These are phyloP conservation scores for Sericinus montela DNA, from an alignment of 2,888 invertebrate genomes.

Conservation along the genomic window DNA sequence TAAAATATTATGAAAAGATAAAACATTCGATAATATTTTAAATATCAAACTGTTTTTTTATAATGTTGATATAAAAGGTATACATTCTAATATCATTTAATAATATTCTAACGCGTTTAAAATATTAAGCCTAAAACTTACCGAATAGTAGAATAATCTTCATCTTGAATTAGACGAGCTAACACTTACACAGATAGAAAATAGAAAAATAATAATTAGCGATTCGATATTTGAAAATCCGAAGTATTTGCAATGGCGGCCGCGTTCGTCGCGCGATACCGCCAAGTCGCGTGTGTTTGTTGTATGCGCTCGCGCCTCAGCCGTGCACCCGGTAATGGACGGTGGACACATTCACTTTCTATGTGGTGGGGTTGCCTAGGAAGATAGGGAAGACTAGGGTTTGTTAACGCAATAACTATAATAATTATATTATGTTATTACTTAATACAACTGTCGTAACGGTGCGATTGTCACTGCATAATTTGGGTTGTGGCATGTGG, in stretches of 20 bases:
- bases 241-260: conserved; percentile 28
- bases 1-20: too few species aligned
- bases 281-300: conserved; percentile 61
- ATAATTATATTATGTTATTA: background rate
- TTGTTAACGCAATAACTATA: conserved; percentile 51
- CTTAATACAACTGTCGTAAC: too few species aligned
- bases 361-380: conserved; percentile 64
- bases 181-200: conserved; percentile 56
- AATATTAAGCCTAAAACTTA: conserved; percentile 36
- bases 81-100: too few species aligned
- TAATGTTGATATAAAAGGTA: too few species aligned
- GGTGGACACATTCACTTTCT: conserved; percentile 70
- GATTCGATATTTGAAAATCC: conserved; percentile 36
- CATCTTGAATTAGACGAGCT: conserved; percentile 42
- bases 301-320: conserved; percentile 38
- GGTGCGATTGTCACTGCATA: too few species aligned
- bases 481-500: too few species aligned
- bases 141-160: conserved; percentile 61
- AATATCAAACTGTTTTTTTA: too few species aligned
- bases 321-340: conserved; percentile 30
- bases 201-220: conserved; percentile 30
- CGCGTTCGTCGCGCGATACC: conserved; percentile 64
- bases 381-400: conserved; percentile 62
- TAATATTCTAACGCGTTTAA: too few species aligned
- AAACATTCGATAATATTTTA: too few species aligned